These are phyloP conservation scores for Sericinus montela DNA, from an alignment of 2,888 invertebrate genomes.

Conservation along the genomic window DNA sequence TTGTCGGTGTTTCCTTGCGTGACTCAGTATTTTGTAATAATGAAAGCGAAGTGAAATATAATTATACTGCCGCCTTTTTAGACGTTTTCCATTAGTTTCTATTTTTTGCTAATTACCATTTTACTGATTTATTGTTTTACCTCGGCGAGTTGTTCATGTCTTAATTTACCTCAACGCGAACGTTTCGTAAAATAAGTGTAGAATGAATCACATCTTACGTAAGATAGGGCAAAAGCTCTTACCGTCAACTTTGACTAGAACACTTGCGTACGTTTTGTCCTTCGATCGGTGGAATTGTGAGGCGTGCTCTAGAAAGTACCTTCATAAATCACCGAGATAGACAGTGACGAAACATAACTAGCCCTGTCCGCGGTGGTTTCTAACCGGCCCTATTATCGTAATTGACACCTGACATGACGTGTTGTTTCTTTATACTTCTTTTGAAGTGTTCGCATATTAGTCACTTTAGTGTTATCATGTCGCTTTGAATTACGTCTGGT, in stretches of 20 bases:
- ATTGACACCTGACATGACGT: conserved; percentile 27
- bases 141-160: not conserved
- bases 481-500: conserved; percentile 1
- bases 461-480: not conserved
- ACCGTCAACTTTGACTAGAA: conserved; percentile 15
- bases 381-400: conserved; percentile 27
- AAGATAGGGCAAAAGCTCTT: conserved; percentile 18
- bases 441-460: conserved; percentile 3
- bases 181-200: not conserved
- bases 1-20: too few relatives aligned
- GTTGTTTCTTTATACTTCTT: conserved; percentile 2
- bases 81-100: too few relatives aligned
- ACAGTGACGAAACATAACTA: conserved; percentile 49
- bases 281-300: conserved; percentile 18
- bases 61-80: too few relatives aligned
- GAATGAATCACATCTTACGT: conserved; percentile 1
- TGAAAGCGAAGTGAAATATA: too few relatives aligned
- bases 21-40: too few relatives aligned
- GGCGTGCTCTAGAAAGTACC: conserved; percentile 47
- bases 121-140: not conserved
- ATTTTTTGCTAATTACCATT: too few relatives aligned
- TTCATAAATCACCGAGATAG: conserved; percentile 62
- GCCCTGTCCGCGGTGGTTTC: conserved; percentile 25
- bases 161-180: not conserved
- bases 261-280: conserved; percentile 23